phyloP scores from a whole-genome alignment of 1,140 invertebrate species.

The Nephila pilipes region DNA sequence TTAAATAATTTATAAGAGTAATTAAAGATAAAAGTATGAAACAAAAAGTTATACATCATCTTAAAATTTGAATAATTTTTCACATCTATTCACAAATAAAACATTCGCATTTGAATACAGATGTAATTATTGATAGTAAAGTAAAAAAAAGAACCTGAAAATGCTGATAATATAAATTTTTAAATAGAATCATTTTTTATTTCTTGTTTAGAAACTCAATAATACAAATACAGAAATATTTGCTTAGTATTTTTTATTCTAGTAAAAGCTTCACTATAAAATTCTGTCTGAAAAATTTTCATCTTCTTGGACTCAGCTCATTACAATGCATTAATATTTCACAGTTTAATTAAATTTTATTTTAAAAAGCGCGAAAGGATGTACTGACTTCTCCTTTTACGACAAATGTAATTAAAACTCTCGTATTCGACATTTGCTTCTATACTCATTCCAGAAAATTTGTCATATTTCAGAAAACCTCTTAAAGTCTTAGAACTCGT shows the following conservation, averaged over 20 bases:
- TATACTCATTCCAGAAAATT: background rate
- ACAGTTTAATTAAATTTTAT: constrained; percentile 29
- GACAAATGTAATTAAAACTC: constrained; percentile 19
- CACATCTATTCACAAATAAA: background rate
- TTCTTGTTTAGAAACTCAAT: background rate
- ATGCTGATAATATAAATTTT: constrained; percentile 23
- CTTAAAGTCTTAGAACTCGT: constrained; percentile 6
- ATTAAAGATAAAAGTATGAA: background rate
- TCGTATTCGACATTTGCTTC: background rate
- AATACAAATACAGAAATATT: constrained; percentile 17
- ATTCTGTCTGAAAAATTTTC: background rate
- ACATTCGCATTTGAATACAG: background rate
- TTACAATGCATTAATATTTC: constrained; percentile 26
- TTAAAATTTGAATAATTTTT: background rate
- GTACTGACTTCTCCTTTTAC: background rate
- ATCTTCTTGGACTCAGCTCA: background rate
- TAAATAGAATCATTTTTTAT: background rate
- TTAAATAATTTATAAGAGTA: constrained; percentile 27
- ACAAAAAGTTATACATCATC: background rate
- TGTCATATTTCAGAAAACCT: constrained; percentile 16
- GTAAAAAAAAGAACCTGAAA: background rate
- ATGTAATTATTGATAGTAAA: background rate
- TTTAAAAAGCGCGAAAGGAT: background rate
- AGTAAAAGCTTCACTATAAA: background rate
- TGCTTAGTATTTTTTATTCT: background rate